Evolutionary conservation across 1,140 invertebrate genomes (phyloP).

Genomic region (Druon quercuslanigerum): DNA sequence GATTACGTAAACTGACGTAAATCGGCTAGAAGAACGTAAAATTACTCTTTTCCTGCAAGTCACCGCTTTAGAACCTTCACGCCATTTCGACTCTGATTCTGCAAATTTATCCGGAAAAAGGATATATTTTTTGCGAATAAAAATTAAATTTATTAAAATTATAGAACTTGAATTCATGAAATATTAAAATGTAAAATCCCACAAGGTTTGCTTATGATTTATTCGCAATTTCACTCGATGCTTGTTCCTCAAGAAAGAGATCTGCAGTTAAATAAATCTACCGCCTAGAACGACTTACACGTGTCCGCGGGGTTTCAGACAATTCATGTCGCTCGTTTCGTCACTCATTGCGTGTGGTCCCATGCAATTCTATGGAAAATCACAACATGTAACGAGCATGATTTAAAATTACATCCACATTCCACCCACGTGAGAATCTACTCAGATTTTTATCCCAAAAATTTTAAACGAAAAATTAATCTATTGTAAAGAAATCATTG

Average conservation of each 20-base stretch:
- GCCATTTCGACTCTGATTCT: background rate
- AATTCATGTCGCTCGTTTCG: conserved; percentile 12
- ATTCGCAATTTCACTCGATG: background rate
- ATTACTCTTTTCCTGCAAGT: conserved; percentile 50
- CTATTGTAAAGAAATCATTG: too few relatives aligned
- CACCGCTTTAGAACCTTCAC: conserved; percentile 41
- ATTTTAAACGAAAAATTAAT: background rate
- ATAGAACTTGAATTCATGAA: too few relatives aligned
- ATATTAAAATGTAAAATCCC: too few relatives aligned
- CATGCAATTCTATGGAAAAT: conserved; percentile 24
- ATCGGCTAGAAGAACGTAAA: conserved; percentile 43
- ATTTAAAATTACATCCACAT: conserved; percentile 6
- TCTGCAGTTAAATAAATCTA: conserved; percentile 19
- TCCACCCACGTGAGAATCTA: conserved; percentile 3
- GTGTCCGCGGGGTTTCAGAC: conserved; percentile 12
- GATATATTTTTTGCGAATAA: background rate
- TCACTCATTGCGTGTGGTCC: conserved; percentile 23
- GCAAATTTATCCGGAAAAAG: background rate
- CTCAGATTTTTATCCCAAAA: background rate
- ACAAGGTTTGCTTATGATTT: background rate
- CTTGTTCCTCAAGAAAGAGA: background rate
- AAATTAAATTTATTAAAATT: too few relatives aligned
- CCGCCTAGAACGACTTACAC: conserved; percentile 18
- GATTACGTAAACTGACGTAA: conserved; percentile 47
- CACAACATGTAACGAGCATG: conserved; percentile 14